Percentiles rank a stretch among this genome's conserved stretches.
phyloP scores from a whole-genome alignment of 2,113 vertebrate species.

The Meleagris gallopavo region DNA sequence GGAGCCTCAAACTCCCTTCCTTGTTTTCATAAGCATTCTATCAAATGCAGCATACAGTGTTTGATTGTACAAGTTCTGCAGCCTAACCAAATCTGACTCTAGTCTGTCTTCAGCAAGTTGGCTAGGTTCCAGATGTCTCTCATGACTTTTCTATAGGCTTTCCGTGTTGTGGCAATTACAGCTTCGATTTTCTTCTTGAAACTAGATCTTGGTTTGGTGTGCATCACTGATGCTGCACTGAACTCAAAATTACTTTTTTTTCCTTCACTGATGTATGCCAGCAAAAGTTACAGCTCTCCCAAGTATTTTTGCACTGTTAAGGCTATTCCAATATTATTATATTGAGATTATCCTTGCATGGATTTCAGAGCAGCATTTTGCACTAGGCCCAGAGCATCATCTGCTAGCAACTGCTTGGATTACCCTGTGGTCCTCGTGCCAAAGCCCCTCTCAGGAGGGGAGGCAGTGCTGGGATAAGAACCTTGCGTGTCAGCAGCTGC shows the following conservation, averaged over 20 bases:
- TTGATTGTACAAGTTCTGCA: not conserved
- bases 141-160: not conserved
- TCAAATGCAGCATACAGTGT: not conserved
- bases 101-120: not conserved
- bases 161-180: not conserved
- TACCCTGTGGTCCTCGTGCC: not conserved
- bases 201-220: not conserved
- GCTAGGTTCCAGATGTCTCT: not conserved
- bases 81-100: not conserved
- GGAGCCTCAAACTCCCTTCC: not conserved
- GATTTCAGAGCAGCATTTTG: not conserved
- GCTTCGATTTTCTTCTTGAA: not conserved
- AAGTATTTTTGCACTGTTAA: not conserved
- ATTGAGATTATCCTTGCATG: not conserved
- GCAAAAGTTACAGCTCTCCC: not conserved
- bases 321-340: not conserved
- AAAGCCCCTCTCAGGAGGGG: not conserved
- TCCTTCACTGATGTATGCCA: not conserved
- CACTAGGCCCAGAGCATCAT: not conserved
- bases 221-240: not conserved
- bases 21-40: not conserved
- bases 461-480: not conserved
- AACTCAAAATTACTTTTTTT: not conserved
- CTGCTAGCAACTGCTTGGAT: not conserved
- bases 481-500: not conserved